Percentiles rank a stretch among this genome's conserved stretches.
Evolutionary conservation across 2,888 invertebrate species (phyloP).

Genomic region (Lithophane ornitopus): DNA sequence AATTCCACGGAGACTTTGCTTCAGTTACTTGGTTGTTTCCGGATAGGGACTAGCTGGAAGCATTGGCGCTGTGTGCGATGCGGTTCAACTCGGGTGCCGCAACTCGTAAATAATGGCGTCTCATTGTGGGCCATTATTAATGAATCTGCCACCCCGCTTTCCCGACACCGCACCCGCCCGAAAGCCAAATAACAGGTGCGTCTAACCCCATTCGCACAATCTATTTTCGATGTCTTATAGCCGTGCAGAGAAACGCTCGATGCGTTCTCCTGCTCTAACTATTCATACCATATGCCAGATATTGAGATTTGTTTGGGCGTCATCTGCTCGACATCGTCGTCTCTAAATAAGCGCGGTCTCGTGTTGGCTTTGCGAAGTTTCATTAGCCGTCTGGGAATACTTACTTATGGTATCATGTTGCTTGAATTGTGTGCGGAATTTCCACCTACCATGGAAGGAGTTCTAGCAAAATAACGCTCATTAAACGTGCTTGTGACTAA

Average conservation of each 20-base stretch:
- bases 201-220: slow-evolving; percentile 91
- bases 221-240: slow-evolving; percentile 90
- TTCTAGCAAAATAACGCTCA: slow-evolving; percentile 56
- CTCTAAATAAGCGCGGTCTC: slow-evolving; percentile 86
- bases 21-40: slow-evolving; percentile 58
- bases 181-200: slow-evolving; percentile 90
- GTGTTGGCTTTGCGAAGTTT: slow-evolving; percentile 86
- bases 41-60: slow-evolving; percentile 70
- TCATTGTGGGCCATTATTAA: slow-evolving; percentile 90
- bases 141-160: slow-evolving; percentile 85
- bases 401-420: slow-evolving; percentile 85
- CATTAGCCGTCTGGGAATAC: slow-evolving; percentile 86
- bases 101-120: slow-evolving; percentile 90
- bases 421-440: slow-evolving; percentile 81
- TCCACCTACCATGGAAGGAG: slow-evolving; percentile 63
- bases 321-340: slow-evolving; percentile 87
- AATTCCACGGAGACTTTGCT: slow-evolving; percentile 49
- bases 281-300: slow-evolving; percentile 90
- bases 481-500: slow-evolving; percentile 37
- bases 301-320: slow-evolving; percentile 90
- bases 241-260: slow-evolving; percentile 87
- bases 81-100: slow-evolving; percentile 84
- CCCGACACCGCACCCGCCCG: slow-evolving; percentile 81
- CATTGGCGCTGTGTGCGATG: slow-evolving; percentile 75
- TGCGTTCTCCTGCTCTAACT: slow-evolving; percentile 88